These are phyloP conservation scores for Pyrocoelia pectoralis DNA, from an alignment of 2,888 invertebrate species.

Conservation along the genomic window DNA sequence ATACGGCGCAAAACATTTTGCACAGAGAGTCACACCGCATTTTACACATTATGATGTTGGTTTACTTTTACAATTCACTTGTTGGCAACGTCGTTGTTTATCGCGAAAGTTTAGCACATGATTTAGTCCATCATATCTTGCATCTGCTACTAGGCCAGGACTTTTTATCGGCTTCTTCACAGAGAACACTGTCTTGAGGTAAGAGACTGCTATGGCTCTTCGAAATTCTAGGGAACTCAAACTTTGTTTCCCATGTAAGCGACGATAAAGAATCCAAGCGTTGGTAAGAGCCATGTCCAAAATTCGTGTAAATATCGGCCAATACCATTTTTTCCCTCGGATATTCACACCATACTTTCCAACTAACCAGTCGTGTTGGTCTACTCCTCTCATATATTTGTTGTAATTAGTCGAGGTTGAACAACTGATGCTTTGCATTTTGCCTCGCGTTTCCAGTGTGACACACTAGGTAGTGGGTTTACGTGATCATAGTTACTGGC, in stretches of 20 bases:
- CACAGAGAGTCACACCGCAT: too few relatives aligned
- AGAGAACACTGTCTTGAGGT: not conserved
- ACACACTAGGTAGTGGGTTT: not conserved
- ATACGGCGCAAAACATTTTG: too few relatives aligned
- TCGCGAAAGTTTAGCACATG: not conserved
- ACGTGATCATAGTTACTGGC: constrained; percentile 29
- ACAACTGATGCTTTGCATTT: not conserved
- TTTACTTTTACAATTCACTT: not conserved
- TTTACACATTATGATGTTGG: not conserved
- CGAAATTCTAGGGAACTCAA: too few relatives aligned
- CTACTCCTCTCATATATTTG: not conserved
- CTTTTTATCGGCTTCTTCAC: not conserved
- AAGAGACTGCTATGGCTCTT: too few relatives aligned
- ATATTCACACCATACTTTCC: not conserved
- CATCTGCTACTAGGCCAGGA: not conserved
- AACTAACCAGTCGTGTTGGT: not conserved
- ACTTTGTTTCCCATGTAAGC: too few relatives aligned
- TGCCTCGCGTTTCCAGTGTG: not conserved
- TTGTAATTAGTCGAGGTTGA: not conserved
- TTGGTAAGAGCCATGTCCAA: too few relatives aligned
- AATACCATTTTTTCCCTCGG: not conserved
- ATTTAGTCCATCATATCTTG: not conserved
- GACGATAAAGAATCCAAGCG: too few relatives aligned
- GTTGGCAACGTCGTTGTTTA: constrained; percentile 2
- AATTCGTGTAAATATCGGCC: not conserved